Conservation (phyloP, 37 sponge, comb jelly and placozoan genomes). For the Mnemiopsis leidyi region DNA sequence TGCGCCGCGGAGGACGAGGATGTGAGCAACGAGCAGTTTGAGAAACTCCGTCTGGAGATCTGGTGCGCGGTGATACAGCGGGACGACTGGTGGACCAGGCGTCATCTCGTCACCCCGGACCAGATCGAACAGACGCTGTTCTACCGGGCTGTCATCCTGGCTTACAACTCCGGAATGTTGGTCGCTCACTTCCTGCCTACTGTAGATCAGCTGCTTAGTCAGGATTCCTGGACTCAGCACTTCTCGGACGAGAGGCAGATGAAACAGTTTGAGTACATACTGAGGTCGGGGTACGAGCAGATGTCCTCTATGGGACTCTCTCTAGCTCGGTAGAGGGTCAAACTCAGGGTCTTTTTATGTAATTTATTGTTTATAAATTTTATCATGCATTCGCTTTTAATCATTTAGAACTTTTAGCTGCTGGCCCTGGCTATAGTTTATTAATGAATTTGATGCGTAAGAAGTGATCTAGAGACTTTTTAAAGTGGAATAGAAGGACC, state of each 20-base stretch:
- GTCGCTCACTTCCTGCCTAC: slow-evolving; percentile 4
- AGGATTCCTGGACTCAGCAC: not conserved
- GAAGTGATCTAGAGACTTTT: too few relatives aligned
- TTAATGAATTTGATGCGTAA: too few relatives aligned
- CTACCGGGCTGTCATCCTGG: slow-evolving; percentile 44
- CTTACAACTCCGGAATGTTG: not conserved
- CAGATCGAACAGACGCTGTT: slow-evolving; percentile 34
- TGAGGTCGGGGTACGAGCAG: slow-evolving; percentile 43
- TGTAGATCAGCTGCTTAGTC: not conserved
- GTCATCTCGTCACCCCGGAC: not conserved
- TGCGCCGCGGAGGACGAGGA: slow-evolving; percentile 16
- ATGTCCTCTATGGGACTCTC: not conserved
- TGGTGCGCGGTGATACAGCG: not conserved
- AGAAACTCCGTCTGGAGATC: not conserved
- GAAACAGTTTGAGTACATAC: slow-evolving; percentile 1
- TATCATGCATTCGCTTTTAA: too few relatives aligned
- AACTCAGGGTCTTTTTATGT: not conserved
- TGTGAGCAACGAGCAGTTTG: not conserved
- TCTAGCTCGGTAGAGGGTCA: not conserved
- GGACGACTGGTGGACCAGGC: slow-evolving; percentile 14
- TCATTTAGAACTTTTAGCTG: too few relatives aligned
- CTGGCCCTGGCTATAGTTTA: too few relatives aligned
- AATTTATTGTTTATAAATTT: not conserved
- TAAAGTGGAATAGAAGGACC: too few relatives aligned
- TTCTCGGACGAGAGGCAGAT: not conserved